phyloP scores from a whole-genome alignment of 2,113 vertebrate species.

The Calidris pygmaea region DNA sequence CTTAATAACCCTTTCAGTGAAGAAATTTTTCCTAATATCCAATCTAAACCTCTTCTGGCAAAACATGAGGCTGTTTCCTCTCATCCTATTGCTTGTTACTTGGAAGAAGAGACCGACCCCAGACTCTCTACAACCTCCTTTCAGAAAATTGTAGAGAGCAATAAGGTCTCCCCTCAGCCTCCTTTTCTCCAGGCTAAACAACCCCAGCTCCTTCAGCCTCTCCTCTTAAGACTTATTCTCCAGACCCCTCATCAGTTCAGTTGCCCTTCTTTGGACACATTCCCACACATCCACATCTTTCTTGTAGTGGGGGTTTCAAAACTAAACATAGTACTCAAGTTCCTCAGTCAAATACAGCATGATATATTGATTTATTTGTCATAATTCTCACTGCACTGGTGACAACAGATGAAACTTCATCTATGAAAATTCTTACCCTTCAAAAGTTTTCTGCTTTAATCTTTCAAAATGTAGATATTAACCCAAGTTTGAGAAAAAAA shows the following conservation, averaged over 20 bases:
- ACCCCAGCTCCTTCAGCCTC: not conserved
- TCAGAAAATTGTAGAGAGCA: not conserved
- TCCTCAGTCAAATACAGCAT: not conserved
- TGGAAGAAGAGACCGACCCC: not conserved
- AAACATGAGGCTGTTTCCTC: not conserved
- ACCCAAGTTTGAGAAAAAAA: not conserved
- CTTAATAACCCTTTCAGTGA: not conserved
- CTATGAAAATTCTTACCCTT: not conserved
- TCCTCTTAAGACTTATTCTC: not conserved
- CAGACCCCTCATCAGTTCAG: not conserved
- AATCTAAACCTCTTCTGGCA: not conserved
- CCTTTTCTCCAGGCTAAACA: not conserved
- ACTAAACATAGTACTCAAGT: not conserved
- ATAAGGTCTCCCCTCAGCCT: not conserved
- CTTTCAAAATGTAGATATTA: not conserved
- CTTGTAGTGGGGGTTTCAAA: not conserved
- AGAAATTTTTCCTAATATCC: not conserved
- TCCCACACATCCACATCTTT: not conserved
- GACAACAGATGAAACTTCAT: not conserved
- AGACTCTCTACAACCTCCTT: not conserved
- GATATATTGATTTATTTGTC: not conserved
- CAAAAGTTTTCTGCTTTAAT: not conserved
- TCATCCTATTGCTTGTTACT: not conserved
- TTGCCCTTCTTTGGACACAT: not conserved
- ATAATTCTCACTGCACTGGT: not conserved